Conservation (phyloP, 2,113 vertebrate species). For the Mola mola region DNA sequence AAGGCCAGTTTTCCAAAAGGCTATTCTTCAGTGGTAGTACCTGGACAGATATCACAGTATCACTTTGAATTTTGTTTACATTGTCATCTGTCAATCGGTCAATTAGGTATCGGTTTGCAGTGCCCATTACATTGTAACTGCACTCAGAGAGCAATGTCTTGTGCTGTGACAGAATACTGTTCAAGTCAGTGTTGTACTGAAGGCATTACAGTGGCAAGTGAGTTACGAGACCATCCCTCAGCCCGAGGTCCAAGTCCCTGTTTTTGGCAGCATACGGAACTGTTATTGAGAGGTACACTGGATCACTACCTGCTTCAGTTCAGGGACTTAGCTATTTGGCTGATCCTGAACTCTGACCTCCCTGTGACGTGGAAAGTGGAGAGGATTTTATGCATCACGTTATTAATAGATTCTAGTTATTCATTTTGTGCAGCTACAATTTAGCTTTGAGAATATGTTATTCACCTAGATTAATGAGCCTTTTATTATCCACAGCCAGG, state of each 20-base stretch:
- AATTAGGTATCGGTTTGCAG: conserved; percentile 53
- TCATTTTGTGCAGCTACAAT: not conserved
- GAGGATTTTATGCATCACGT: too few species aligned
- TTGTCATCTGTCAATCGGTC: conserved; percentile 50
- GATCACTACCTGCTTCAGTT: conserved; percentile 1
- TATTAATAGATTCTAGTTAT: too few species aligned
- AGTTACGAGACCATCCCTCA: not conserved
- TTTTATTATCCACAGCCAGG: too few species aligned
- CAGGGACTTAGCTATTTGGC: too few species aligned
- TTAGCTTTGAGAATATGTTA: not conserved
- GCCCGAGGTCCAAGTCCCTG: not conserved
- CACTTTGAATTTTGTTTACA: conserved; percentile 44
- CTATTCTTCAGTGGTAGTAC: not conserved
- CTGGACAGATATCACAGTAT: not conserved
- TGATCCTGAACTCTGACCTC: conserved; percentile 35
- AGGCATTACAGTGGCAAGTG: too few species aligned
- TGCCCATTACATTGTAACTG: conserved; percentile 36
- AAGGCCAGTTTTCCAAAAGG: not conserved
- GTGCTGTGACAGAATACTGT: conserved; percentile 3
- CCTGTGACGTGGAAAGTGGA: not conserved
- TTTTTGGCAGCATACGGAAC: conserved; percentile 10
- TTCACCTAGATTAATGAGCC: too few species aligned
- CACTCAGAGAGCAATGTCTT: conserved; percentile 2
- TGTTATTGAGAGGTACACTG: conserved; percentile 2
- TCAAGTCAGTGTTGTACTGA: too few species aligned